Percentiles rank a stretch among this genome's conserved stretches.
phyloP scores from a whole-genome alignment of 1,140 invertebrate species.

The Amphibalanus amphitrite region DNA sequence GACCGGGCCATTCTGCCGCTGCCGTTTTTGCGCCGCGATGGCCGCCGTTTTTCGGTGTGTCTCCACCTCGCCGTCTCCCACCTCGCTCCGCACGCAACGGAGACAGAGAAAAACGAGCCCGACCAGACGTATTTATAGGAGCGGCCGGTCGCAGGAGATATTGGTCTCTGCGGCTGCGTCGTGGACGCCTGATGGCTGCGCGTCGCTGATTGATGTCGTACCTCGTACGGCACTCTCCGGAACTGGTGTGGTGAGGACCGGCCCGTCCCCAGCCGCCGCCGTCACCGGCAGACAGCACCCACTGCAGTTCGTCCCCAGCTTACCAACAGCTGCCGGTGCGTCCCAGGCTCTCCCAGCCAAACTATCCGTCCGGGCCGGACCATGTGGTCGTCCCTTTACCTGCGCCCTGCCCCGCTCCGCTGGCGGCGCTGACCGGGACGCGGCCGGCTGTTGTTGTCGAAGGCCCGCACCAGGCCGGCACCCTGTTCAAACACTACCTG shows the following conservation, averaged over 20 bases:
- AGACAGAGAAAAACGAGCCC: background rate
- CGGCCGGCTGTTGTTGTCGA: no score
- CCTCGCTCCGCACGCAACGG: background rate
- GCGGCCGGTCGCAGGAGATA: background rate
- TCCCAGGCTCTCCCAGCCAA: no score
- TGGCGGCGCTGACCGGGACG: no score
- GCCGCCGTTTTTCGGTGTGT: background rate
- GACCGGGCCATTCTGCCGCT: background rate
- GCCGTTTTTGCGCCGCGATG: background rate
- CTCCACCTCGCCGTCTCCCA: slow-evolving; percentile 1
- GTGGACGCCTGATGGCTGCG: background rate
- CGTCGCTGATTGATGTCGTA: background rate
- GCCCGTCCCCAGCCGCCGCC: background rate
- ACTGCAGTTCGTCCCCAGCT: no score
- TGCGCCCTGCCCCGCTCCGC: no score
- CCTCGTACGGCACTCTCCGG: background rate
- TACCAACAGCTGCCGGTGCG: background rate
- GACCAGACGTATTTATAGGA: background rate
- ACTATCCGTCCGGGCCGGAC: no score
- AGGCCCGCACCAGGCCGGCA: no score
- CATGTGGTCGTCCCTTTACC: no score
- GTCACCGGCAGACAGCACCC: background rate
- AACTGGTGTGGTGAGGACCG: background rate
- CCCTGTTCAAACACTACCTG: no score
- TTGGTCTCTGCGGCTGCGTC: background rate